Evolutionary conservation across 2,888 invertebrate genomes (phyloP).

Genomic region (Drosophila maculinotata): DNA sequence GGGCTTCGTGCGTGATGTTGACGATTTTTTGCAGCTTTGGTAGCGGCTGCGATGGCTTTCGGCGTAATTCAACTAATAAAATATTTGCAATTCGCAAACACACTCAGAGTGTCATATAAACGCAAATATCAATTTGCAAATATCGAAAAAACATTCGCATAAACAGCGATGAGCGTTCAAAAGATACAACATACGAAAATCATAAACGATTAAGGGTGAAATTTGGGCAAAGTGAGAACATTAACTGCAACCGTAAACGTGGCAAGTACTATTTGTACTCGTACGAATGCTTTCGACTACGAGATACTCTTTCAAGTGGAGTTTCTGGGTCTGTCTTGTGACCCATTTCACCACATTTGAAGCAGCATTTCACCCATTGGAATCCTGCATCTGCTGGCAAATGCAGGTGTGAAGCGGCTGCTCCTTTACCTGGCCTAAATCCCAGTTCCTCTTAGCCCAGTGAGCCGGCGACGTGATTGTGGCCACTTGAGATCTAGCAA

Average conservation of each 20-base stretch:
- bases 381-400: too few relatives aligned
- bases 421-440: too few relatives aligned
- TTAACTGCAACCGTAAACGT: neutral
- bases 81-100: conserved; percentile 27
- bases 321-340: too few relatives aligned
- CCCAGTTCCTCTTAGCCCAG: too few relatives aligned
- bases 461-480: too few relatives aligned
- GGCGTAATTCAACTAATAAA: conserved; percentile 30
- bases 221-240: neutral
- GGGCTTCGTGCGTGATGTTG: conserved; percentile 21
- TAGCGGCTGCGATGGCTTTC: conserved; percentile 4
- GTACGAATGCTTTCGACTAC: too few relatives aligned
- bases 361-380: too few relatives aligned
- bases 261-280: too few relatives aligned
- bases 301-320: too few relatives aligned
- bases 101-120: conserved; percentile 6
- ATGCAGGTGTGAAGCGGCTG: too few relatives aligned
- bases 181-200: neutral
- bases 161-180: conserved; percentile 1
- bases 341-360: too few relatives aligned
- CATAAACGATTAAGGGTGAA: neutral
- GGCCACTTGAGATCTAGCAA: too few relatives aligned
- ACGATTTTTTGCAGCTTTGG: conserved; percentile 24
- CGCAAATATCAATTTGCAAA: conserved; percentile 10
- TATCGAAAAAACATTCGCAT: conserved; percentile 6